Conservation (phyloP, 2,888 invertebrate species). For the Drosophila setosimentum region DNA sequence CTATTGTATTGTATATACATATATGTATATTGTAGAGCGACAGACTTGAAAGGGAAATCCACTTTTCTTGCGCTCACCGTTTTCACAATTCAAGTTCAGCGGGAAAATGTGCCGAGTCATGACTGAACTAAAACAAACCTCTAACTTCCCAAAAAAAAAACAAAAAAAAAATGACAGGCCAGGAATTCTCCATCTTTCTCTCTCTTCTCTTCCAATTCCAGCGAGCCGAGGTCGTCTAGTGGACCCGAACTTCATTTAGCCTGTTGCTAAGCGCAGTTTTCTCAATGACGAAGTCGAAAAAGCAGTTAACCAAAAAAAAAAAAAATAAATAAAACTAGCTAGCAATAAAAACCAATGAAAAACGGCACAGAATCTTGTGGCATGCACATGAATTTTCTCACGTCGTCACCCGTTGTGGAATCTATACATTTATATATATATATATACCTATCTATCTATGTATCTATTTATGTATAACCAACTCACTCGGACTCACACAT, state of each 20-base stretch:
- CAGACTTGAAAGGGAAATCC: slow-evolving; percentile 51
- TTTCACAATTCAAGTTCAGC: slow-evolving; percentile 38
- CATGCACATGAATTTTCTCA: slow-evolving; percentile 80
- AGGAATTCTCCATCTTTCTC: neutral
- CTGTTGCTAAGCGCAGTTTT: slow-evolving; percentile 37
- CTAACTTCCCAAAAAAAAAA: slow-evolving; percentile 9
- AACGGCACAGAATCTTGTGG: slow-evolving; percentile 77
- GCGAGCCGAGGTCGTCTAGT: slow-evolving; percentile 1
- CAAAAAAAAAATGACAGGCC: slow-evolving; percentile 7
- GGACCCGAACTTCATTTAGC: slow-evolving; percentile 1
- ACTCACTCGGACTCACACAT: slow-evolving; percentile 11
- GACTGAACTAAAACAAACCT: slow-evolving; percentile 19
- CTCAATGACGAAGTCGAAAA: slow-evolving; percentile 36
- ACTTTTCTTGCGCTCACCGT: slow-evolving; percentile 29
- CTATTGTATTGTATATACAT: neutral
- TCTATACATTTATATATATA: slow-evolving; percentile 10
- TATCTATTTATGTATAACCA: slow-evolving; percentile 2
- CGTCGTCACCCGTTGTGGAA: slow-evolving; percentile 64
- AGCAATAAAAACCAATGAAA: slow-evolving; percentile 49
- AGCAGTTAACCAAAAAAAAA: neutral
- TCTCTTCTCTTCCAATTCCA: neutral
- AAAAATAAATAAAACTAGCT: neutral
- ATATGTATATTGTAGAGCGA: slow-evolving; percentile 5
- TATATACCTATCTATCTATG: neutral
- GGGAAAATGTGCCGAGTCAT: slow-evolving; percentile 10